A percentile compares a stretch with the other conserved stretches of the same genome.
These are phyloP conservation scores for Dinomys branickii DNA, from an alignment of 2,113 vertebrate genomes.

Conservation along the genomic window DNA sequence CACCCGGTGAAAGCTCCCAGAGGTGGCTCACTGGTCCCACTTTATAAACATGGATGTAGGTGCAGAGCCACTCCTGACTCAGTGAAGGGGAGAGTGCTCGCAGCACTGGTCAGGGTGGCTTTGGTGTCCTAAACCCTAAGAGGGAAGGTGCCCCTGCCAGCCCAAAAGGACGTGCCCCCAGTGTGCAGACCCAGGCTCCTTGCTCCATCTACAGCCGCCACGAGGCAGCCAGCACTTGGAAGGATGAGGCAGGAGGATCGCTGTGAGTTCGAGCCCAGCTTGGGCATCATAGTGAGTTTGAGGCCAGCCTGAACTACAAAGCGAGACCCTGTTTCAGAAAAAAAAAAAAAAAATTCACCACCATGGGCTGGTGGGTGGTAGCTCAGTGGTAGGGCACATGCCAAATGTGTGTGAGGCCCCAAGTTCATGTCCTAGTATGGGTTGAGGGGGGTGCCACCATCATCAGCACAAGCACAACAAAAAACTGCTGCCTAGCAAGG, in stretches of 20 bases:
- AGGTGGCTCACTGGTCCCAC: not conserved
- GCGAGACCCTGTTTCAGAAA: not conserved
- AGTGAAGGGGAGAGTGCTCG: rapidly evolving
- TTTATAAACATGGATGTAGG: not conserved
- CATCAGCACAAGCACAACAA: not conserved
- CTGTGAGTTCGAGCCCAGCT: no score
- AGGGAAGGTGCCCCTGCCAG: not conserved
- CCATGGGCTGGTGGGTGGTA: not conserved
- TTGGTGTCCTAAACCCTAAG: not conserved
- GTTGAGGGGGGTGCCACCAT: not conserved
- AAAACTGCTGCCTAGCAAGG: not conserved
- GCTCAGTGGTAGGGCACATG: not conserved
- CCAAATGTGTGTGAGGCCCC: not conserved
- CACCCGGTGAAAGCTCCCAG: rapidly evolving
- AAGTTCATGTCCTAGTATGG: not conserved
- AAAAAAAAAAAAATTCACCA: not conserved
- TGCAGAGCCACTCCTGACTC: not conserved
- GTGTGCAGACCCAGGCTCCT: no score
- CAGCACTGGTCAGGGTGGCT: no score
- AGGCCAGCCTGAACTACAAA: not conserved
- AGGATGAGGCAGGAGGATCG: no score
- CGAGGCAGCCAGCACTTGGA: not conserved
- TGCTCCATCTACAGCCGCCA: not conserved
- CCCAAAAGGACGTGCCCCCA: no score
- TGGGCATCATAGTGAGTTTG: no score